Evolutionary conservation across 2,113 vertebrate species (phyloP).

Genomic region (Salminus brasiliensis): DNA sequence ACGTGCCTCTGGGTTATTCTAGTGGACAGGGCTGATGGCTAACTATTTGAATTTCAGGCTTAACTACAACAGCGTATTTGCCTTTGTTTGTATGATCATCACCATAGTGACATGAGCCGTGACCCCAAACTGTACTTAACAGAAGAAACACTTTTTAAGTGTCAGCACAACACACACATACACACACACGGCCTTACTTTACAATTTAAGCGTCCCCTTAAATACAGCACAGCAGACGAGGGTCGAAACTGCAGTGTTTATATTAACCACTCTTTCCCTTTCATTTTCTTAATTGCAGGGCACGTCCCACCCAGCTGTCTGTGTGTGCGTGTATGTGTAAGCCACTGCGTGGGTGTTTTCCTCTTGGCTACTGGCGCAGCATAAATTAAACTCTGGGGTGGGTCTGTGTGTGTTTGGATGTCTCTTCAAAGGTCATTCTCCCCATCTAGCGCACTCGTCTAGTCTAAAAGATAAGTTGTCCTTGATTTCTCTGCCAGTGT

Average conservation of each 20-base stretch:
- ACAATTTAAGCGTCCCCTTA: constrained; percentile 1
- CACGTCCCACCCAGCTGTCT: constrained; percentile 25
- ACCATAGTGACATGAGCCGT: neutral
- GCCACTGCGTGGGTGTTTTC: neutral
- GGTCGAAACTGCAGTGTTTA: constrained; percentile 8
- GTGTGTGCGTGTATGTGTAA: neutral
- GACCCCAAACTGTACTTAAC: constrained; percentile 7
- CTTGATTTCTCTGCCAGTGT: neutral
- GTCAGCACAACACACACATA: neutral
- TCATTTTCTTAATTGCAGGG: constrained; percentile 48
- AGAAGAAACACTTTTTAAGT: constrained; percentile 9
- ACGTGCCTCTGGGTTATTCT: neutral
- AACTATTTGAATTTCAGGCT: neutral
- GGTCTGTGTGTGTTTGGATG: constrained; percentile 25
- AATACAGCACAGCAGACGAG: constrained; percentile 34
- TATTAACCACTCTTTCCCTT: constrained; percentile 43
- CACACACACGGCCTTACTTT: neutral
- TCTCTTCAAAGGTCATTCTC: constrained; percentile 1
- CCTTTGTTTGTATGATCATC: neutral
- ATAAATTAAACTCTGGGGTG: constrained; percentile 3
- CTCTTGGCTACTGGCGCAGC: neutral
- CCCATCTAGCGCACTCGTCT: neutral
- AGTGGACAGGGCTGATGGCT: neutral
- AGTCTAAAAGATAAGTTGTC: constrained; percentile 3
- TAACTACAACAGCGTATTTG: neutral